phyloP scores from a whole-genome alignment of 2,888 invertebrate genomes.

The Colostygia pectinataria region DNA sequence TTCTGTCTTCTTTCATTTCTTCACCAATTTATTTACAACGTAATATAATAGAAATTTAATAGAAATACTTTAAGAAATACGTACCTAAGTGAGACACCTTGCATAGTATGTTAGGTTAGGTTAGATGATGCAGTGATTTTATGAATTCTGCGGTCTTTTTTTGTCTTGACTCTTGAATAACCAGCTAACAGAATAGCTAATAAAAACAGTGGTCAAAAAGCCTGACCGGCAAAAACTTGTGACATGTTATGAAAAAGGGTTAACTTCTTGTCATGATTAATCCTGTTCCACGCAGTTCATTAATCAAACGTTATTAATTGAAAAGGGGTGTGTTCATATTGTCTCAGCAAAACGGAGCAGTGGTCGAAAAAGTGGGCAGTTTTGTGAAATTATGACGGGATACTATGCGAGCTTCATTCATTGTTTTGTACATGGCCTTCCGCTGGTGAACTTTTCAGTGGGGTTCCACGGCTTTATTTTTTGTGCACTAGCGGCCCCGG shows the following conservation, averaged over 20 bases:
- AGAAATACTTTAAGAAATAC: too few species aligned
- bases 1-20: too few species aligned
- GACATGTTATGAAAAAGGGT: constrained; percentile 39
- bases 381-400: constrained; percentile 29
- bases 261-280: constrained; percentile 44
- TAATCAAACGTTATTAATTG: constrained; percentile 76
- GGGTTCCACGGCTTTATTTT: too few species aligned
- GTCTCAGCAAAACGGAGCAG: constrained; percentile 34
- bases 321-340: constrained; percentile 53
- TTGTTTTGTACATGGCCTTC: not conserved
- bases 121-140: too few species aligned
- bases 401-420: constrained; percentile 8
- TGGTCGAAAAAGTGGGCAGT: constrained; percentile 29
- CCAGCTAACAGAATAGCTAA: not conserved
- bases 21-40: too few species aligned
- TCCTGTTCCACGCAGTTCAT: constrained; percentile 59
- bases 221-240: constrained; percentile 27
- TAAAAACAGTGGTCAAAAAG: constrained; percentile 6
- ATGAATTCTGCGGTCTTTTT: too few species aligned
- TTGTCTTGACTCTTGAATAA: not conserved
- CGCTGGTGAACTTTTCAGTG: too few species aligned
- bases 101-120: too few species aligned
- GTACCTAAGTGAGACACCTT: too few species aligned
- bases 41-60: too few species aligned
- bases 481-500: too few species aligned